Base-by-base conservation (phyloP, 1,140 invertebrate genomes). In the Neodiprion lecontei region DNA sequence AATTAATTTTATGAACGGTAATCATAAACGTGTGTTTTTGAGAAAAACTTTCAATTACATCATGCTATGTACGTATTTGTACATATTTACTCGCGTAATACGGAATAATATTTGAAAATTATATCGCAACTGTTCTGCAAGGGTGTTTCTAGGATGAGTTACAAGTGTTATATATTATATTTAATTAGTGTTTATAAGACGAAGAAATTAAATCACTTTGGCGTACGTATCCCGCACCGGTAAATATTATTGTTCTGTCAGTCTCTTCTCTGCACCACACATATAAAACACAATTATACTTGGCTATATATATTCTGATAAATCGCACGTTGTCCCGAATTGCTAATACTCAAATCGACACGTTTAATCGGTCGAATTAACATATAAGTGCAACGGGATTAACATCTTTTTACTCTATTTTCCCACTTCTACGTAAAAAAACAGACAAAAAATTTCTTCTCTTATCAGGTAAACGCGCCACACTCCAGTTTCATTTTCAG, bases 401-500 rank as follows among this genome's bases (percentile, higher is more conserved):
- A 5, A 40, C 28, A 12, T 61, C 53, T 61, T 40, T 61, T 61
- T 61, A 61, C 53, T 61, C n/a, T 61, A 61, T 12, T 61, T 61
- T 61, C 53, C 53, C 53, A 14, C n/a, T 14, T 61, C 53, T 14
- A 12, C 8, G 11, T 17, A 61, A 12, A 61, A 61, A 17, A 14
- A 61, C 17, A 21, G 17, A 14, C 53, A 61, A 9, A 17, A 3
- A 61, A 61, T 61, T 61, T 61, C 53, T 61, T 17, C 53, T 61
- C n/a, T 61, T 61, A 61, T 61, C 11, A 61, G 53, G n/a, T 14
- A 61, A 61, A 61, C 11, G n/a, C 53, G 53, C 53, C 53, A 14
- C 53, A 14, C n/a, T 12, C n/a, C 11, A 17, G 3, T 9, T 50
- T 50, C 48, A 14, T 72, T 49, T 28, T 87, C 89, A 92, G 71